Conservation (phyloP, 2,888 invertebrate species). For the Drosophila neotestacea region DNA sequence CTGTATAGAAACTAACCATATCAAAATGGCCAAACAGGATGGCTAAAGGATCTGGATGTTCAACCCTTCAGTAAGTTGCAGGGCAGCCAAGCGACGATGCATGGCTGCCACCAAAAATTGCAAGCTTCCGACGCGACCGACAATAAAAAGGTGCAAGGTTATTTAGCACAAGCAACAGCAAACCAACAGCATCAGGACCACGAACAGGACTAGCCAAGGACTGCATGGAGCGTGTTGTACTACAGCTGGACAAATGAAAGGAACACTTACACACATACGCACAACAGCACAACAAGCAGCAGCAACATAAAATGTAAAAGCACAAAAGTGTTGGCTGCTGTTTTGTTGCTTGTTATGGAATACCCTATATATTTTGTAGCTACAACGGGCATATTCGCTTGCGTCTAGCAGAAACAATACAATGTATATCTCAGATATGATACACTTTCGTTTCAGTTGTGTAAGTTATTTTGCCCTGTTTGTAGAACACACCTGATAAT, state of each 20-base stretch:
- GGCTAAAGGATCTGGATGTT: conserved; percentile 4
- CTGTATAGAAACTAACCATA: conserved; percentile 63
- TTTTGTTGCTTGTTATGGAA: conserved; percentile 39
- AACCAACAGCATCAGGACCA: conserved; percentile 28
- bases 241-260: conserved; percentile 78
- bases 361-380: conserved; percentile 21
- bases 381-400: background rate
- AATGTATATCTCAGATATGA: too few species aligned
- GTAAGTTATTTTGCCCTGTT: too few species aligned
- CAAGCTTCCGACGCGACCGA: conserved; percentile 76
- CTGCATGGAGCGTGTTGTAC: conserved; percentile 68
- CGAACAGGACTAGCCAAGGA: conserved; percentile 39
- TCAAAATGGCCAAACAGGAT: conserved; percentile 38
- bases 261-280: conserved; percentile 37
- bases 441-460: too few species aligned
- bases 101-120: conserved; percentile 68
- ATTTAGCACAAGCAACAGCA: conserved; percentile 74
- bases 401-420: background rate
- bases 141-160: conserved; percentile 82
- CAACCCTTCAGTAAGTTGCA: conserved; percentile 6
- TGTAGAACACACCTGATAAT: too few species aligned
- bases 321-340: conserved; percentile 64
- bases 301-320: conserved; percentile 72
- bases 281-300: conserved; percentile 57
- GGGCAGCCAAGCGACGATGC: conserved; percentile 47